These are phyloP conservation scores for Austrofundulus limnaeus DNA, from an alignment of 2,113 vertebrate species.

Conservation along the genomic window DNA sequence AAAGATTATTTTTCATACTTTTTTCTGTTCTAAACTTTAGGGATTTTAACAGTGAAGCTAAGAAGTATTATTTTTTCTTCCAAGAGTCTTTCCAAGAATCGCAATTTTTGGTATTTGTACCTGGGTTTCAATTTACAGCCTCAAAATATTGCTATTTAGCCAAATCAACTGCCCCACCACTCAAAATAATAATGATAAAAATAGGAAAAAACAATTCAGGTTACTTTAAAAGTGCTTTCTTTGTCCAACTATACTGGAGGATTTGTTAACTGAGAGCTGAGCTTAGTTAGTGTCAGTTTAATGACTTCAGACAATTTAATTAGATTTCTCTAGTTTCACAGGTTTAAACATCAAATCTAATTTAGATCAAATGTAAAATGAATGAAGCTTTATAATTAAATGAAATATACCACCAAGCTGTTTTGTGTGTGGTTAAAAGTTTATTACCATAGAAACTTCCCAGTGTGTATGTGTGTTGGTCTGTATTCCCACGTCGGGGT, in stretches of 20 bases:
- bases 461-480: slow-evolving; percentile 28
- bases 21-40: no score
- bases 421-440: slow-evolving; percentile 9
- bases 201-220: neutral
- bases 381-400: neutral
- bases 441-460: slow-evolving; percentile 16
- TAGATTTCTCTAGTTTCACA: neutral
- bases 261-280: neutral
- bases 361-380: neutral
- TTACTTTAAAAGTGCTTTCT: neutral
- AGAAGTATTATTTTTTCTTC: neutral
- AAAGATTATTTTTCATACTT: no score
- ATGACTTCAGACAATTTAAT: neutral
- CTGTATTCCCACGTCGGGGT: slow-evolving; percentile 67
- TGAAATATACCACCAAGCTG: slow-evolving; percentile 2
- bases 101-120: neutral
- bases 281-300: neutral
- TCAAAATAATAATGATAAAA: neutral
- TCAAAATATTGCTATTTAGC: neutral
- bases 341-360: neutral
- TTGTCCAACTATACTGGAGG: neutral
- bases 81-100: neutral
- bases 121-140: neutral
- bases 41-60: neutral
- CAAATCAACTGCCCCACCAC: no score